A percentile compares a stretch with the other conserved stretches of the same genome.
Evolutionary conservation across 2,888 invertebrate species (phyloP).

Genomic region (Papilio demoleus): DNA sequence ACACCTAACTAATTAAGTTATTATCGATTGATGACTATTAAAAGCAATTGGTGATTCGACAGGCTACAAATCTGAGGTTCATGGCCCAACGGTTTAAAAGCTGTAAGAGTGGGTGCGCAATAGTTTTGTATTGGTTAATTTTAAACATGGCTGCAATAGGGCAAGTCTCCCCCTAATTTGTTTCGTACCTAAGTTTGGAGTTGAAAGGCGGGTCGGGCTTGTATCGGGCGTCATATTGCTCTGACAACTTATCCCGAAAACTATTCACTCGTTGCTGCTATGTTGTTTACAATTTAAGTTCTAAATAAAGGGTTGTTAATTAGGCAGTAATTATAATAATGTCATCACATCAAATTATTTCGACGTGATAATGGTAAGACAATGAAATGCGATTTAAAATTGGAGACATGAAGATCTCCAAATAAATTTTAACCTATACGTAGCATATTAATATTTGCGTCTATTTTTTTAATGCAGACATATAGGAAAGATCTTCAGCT

Average conservation of each 20-base stretch:
- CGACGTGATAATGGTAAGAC: background rate
- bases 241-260: conserved; percentile 76
- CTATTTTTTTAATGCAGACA: too few relatives aligned
- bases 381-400: background rate
- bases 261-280: conserved; percentile 48
- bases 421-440: background rate
- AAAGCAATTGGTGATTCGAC: conserved; percentile 50
- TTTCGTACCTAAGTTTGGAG: conserved; percentile 67
- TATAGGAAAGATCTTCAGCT: background rate
- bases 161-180: conserved; percentile 73
- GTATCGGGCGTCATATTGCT: conserved; percentile 70
- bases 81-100: conserved; percentile 45
- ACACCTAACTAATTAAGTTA: conserved; percentile 52
- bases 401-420: background rate
- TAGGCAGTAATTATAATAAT: background rate
- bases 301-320: conserved; percentile 1
- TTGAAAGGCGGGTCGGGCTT: conserved; percentile 56
- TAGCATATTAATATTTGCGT: too few relatives aligned
- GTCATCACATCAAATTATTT: too few relatives aligned
- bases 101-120: conserved; percentile 45
- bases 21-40: conserved; percentile 47
- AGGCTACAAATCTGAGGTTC: conserved; percentile 43
- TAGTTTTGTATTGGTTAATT: conserved; percentile 62
- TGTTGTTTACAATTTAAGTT: conserved; percentile 14
- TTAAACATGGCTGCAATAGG: conserved; percentile 51